Evolutionary conservation across 2,888 invertebrate genomes (phyloP).

Genomic region (Synergus umbraculus): DNA sequence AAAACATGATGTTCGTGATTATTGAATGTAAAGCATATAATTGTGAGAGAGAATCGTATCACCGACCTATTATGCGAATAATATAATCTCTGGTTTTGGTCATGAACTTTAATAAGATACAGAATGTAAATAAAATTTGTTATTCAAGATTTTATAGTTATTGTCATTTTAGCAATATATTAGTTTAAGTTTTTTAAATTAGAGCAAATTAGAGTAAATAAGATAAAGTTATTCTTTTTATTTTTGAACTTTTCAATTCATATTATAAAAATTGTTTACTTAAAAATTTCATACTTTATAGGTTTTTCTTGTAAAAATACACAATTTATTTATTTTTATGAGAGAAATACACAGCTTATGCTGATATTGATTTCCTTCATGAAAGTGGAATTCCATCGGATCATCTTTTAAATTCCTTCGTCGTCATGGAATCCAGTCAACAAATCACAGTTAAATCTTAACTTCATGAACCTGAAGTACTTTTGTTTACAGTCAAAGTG

Average conservation of each 20-base stretch:
- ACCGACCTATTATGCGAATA: conserved; percentile 27
- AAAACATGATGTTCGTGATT: conserved; percentile 39
- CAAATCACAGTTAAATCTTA: conserved; percentile 43
- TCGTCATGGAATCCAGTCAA: conserved; percentile 54
- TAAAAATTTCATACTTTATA: neutral
- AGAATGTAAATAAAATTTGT: conserved; percentile 75
- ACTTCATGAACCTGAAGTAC: conserved; percentile 6
- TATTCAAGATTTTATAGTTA: conserved; percentile 64
- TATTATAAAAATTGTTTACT: neutral
- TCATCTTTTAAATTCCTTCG: conserved; percentile 36
- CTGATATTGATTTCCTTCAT: conserved; percentile 1
- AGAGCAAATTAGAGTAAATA: neutral
- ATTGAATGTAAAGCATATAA: conserved; percentile 27
- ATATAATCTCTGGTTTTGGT: conserved; percentile 64
- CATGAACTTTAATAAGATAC: conserved; percentile 65
- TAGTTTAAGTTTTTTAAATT: neutral
- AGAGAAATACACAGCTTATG: neutral
- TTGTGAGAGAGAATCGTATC: conserved; percentile 25
- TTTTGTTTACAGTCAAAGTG: neutral
- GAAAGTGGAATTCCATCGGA: conserved; percentile 11
- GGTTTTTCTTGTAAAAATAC: neutral
- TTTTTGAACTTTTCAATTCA: neutral
- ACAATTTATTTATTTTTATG: neutral
- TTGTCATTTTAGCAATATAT: neutral
- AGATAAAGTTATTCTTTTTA: neutral